Base-by-base conservation (phyloP, 2,113 vertebrate genomes). In the Bufo bufo region DNA sequence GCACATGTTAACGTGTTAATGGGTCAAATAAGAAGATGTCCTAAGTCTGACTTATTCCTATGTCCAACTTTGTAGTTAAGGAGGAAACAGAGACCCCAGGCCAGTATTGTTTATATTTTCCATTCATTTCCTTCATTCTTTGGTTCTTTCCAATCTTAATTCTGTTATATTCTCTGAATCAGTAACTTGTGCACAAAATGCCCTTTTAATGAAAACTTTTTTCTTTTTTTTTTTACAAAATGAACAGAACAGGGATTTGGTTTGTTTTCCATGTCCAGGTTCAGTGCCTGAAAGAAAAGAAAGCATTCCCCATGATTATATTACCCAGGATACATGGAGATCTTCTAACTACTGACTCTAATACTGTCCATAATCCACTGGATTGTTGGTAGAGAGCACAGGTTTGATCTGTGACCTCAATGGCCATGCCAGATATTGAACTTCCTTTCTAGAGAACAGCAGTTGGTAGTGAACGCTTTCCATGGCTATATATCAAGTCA, bases 371-470 rank as follows among this genome's bases (percentile, higher is more conserved):
- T 45, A 91, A 91, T 92, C 81, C 84, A 83, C 8, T 69, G 65
- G 90, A 84, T 92, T 92, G 72, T 92, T 92, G 75, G 89, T 82
- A 89, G 85, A 74, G 63, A 89, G 77, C 89, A 84, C 77, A 89
- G 2, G 90, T 90, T 89, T 90, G 89, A 91, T 88, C 89, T 88
- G 71, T 45, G 88, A 63, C 63, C 89, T 87, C 78, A 49, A 82
- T 77, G 86, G 78, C 79, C 91, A 80, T 91, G 74, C 90, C 87
- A 89, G 77, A 89, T 91, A 90, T 33, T 91, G 90, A 93, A 82
- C 89, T 20, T 61, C 82, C 88, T 10, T 90, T 91, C 89, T 93
- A 92, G 85, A 93, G 91, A 91, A 85, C 75, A 92, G 86, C 2
- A 3, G 81, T 86, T 0, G 66, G 75, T 84, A 90, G 89, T 89